A percentile compares a stretch with the other conserved stretches of the same genome.
Conservation (phyloP, 1,140 invertebrate species). For the Periplaneta americana region DNA sequence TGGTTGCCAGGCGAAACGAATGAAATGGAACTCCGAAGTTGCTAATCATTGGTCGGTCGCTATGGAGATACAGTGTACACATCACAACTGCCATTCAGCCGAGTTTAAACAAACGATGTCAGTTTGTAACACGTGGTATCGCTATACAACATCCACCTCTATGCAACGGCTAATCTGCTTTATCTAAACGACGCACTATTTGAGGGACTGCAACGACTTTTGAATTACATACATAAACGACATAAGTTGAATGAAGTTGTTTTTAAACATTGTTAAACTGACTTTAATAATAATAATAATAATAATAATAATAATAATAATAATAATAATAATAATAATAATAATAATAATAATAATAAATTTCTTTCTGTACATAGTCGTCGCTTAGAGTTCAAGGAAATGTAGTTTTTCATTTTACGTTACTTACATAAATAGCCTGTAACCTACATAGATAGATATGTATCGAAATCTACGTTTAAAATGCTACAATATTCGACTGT, state of each 20-base stretch:
- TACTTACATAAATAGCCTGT: no score
- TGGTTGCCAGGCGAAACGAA: not conserved
- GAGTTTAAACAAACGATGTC: not conserved
- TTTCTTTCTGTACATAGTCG: no score
- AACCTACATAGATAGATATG: no score
- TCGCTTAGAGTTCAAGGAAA: no score
- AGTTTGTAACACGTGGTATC: not conserved
- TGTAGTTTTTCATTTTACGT: no score
- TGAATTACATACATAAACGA: not conserved
- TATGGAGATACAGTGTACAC: not conserved
- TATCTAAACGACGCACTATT: not conserved
- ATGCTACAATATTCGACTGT: no score
- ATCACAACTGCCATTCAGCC: not conserved
- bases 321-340: no score
- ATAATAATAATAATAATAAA: no score
- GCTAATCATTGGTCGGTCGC: not conserved
- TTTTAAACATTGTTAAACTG: no score
- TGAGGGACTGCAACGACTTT: not conserved
- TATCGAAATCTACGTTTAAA: no score
- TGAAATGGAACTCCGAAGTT: not conserved
- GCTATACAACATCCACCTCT: not conserved
- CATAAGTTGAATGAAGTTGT: not conserved
- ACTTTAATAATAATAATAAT: no score
- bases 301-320: no score
- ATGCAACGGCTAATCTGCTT: not conserved